A percentile compares a stretch with the other conserved stretches of the same genome.
Conservation (phyloP, 2,888 invertebrate species). For the Rutpela maculata region DNA sequence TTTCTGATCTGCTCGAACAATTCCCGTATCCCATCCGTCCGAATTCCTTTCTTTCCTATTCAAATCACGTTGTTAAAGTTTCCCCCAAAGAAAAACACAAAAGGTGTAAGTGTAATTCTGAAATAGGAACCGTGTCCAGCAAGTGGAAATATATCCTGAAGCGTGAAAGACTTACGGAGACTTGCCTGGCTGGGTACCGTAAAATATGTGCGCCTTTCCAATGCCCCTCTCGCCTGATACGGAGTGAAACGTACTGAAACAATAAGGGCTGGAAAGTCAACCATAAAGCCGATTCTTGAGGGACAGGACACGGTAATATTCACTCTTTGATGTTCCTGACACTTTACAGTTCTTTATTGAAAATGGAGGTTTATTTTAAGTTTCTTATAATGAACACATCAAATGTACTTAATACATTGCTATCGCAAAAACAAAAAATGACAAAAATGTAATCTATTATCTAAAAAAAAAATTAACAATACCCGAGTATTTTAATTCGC, state of each 20-base stretch:
- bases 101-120: slow-evolving; percentile 46
- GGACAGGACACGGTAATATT: slow-evolving; percentile 19
- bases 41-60: slow-evolving; percentile 30
- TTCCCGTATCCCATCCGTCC: slow-evolving; percentile 23
- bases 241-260: slow-evolving; percentile 40
- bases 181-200: slow-evolving; percentile 28
- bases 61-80: slow-evolving; percentile 43
- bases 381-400: too few relatives aligned
- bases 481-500: too few relatives aligned
- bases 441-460: too few relatives aligned
- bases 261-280: slow-evolving; percentile 39
- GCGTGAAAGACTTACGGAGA: slow-evolving; percentile 35
- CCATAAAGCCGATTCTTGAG: slow-evolving; percentile 31
- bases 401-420: too few relatives aligned
- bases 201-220: slow-evolving; percentile 34
- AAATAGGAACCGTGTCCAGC: slow-evolving; percentile 48
- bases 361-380: not conserved
- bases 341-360: slow-evolving; percentile 16
- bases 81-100: slow-evolving; percentile 42
- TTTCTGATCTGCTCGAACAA: slow-evolving; percentile 45
- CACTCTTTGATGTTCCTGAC: slow-evolving; percentile 19
- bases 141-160: slow-evolving; percentile 44
- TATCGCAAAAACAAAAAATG: too few relatives aligned
- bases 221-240: slow-evolving; percentile 3
- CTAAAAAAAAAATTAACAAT: too few relatives aligned